A percentile compares a stretch with the other conserved stretches of the same genome.
Evolutionary conservation across 2,797 vertebrate genomes (phyloP).

Genomic region (Falco concolor): DNA sequence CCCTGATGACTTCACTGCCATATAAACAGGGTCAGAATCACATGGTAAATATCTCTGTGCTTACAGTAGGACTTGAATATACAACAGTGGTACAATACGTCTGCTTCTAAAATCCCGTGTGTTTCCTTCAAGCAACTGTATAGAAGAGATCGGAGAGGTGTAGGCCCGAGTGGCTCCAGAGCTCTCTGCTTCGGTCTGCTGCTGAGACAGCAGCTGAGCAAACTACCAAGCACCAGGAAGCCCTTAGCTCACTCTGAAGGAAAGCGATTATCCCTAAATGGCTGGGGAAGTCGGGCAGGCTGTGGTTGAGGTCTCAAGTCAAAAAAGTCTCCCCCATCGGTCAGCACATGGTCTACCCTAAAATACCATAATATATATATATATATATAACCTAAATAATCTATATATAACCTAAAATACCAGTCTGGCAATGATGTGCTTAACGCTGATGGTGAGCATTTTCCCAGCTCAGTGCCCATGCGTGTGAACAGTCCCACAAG

Average conservation of each 20-base stretch:
- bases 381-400: too few relatives aligned
- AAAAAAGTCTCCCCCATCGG: not conserved
- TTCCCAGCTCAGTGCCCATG: not conserved
- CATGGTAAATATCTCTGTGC: not conserved
- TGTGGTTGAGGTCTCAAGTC: not conserved
- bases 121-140: not conserved
- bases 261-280: not conserved
- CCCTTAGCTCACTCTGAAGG: not conserved
- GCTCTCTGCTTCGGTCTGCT: not conserved
- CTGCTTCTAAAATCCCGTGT: not conserved
- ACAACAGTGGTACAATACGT: not conserved
- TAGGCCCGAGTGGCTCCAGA: not conserved
- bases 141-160: not conserved
- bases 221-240: not conserved
- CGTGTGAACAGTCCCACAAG: not conserved
- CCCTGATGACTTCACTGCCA: rapidly evolving
- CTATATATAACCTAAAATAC: not conserved
- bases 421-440: not conserved
- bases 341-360: not conserved
- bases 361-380: too few relatives aligned
- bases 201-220: not conserved
- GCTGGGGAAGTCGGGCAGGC: not conserved
- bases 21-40: not conserved
- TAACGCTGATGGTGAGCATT: not conserved
- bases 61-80: not conserved